Conservation (phyloP, 2,888 invertebrate genomes). For the Hypolimnas misippus region DNA sequence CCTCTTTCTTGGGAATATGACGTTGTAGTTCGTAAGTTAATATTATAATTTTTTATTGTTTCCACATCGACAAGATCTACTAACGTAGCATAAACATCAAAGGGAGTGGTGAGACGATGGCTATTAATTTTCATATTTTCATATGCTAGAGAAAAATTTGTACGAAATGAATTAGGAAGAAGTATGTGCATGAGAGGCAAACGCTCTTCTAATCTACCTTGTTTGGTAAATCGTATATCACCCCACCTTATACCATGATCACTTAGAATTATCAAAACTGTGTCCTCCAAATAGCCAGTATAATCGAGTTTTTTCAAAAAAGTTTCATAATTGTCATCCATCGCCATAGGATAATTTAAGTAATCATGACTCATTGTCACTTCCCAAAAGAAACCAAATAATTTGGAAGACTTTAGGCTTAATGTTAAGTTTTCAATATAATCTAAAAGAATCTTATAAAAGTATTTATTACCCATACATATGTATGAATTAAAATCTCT, state of each 20-base stretch:
- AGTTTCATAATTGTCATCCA: conserved; percentile 86
- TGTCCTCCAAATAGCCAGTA: conserved; percentile 85
- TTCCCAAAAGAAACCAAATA: conserved; percentile 94
- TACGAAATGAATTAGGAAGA: conserved; percentile 88
- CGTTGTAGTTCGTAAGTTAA: conserved; percentile 60
- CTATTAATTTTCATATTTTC: conserved; percentile 87
- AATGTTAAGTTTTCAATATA: conserved; percentile 87
- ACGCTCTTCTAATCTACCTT: conserved; percentile 94
- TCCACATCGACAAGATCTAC: conserved; percentile 86
- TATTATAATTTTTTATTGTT: conserved; percentile 66
- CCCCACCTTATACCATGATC: conserved; percentile 97
- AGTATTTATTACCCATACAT: conserved; percentile 88
- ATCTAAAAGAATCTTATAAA: conserved; percentile 88
- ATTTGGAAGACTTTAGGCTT: conserved; percentile 83
- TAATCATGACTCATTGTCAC: conserved; percentile 93
- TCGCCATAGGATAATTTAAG: conserved; percentile 89
- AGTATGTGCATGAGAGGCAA: conserved; percentile 91
- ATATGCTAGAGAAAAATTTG: conserved; percentile 85
- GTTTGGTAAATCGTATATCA: conserved; percentile 91
- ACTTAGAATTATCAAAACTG: conserved; percentile 89
- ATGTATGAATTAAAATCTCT: conserved; percentile 86
- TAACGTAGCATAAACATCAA: conserved; percentile 92
- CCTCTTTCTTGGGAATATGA: conserved; percentile 80
- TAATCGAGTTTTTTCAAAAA: conserved; percentile 83
- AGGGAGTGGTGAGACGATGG: conserved; percentile 90